Evolutionary conservation across 1,140 invertebrate species (phyloP), one percentile per base, ranked within the genome.

Genomic region (Plodia interpunctella): DNA sequence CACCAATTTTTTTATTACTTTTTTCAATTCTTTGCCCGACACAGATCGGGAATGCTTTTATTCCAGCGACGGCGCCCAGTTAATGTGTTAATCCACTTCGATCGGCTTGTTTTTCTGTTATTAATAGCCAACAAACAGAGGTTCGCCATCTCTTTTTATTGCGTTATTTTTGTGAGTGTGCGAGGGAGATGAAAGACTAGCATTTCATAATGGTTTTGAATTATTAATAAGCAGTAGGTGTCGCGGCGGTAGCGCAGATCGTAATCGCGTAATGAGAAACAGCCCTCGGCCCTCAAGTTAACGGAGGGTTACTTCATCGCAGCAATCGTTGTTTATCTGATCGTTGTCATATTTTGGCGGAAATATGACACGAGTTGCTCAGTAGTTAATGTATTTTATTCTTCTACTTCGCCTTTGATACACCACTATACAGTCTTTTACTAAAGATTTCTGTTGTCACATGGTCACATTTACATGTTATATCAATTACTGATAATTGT

Each of bases 41-140:
- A 84, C 68, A 61, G 58, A 66, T 66, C 76, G 72, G 78, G 80
- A 85, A 85, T 83, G 82, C 80, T 83, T 85, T 87, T 83, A 84
- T 78, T 65, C 74, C 70, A 73, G 77, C 79, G 77, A 73, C 76
- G 65, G 55, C 65, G 75, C 74, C 80, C 80, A 68, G 72, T 79
- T 87, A 83, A 85, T 85, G 83, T 87, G 80, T 87, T 87, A 87
- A 87, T 85, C 79, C 80, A 87, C 78, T 84, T 67, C 63, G 70
- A 75, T 82, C 75, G 76, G 68, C 78, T 75, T 80, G 80, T 81
- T 84, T 71, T 67, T 73, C 71, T 70, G 75, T 76, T 82, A 83
- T 80, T 83, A 79, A 83, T 84, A 74, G 75, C 80, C 74, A 80
- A 81, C 74, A 74, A 80, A 79, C 70, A 73, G 63, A 74, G 53